phyloP scores from a whole-genome alignment of 1,140 invertebrate genomes.

The Caerostris darwini region DNA sequence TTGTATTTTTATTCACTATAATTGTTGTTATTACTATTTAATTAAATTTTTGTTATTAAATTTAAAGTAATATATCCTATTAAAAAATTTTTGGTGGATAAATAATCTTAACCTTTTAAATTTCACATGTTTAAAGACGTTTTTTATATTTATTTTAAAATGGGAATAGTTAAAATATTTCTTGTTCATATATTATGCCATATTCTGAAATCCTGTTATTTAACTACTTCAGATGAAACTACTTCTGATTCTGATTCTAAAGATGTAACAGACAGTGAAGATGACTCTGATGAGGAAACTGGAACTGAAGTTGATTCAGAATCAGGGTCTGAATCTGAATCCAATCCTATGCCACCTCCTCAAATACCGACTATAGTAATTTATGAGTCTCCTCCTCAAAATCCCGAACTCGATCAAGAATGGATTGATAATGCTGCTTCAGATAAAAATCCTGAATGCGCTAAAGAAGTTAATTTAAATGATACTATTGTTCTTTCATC shows the following conservation, averaged over 20 bases:
- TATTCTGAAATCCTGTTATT: too few relatives aligned
- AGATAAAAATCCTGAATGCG: slow-evolving; percentile 73
- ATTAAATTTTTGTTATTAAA: too few relatives aligned
- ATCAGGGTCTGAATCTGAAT: slow-evolving; percentile 86
- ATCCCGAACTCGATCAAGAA: slow-evolving; percentile 82
- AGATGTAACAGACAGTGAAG: slow-evolving; percentile 91
- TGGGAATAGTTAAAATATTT: too few relatives aligned
- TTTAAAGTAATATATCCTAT: too few relatives aligned
- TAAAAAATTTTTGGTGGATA: too few relatives aligned
- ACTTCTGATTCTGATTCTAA: slow-evolving; percentile 59
- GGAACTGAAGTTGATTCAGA: slow-evolving; percentile 92
- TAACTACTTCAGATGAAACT: slow-evolving; percentile 55
- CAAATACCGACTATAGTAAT: slow-evolving; percentile 82
- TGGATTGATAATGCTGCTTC: slow-evolving; percentile 86
- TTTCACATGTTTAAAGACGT: too few relatives aligned
- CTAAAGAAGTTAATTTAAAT: neutral
- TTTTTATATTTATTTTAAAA: too few relatives aligned
- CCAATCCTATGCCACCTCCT: slow-evolving; percentile 82
- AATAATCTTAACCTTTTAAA: too few relatives aligned
- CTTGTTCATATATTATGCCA: too few relatives aligned
- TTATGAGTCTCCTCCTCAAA: slow-evolving; percentile 80
- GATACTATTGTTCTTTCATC: slow-evolving; percentile 36
- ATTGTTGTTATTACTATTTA: too few relatives aligned
- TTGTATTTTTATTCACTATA: neutral
- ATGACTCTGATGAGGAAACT: slow-evolving; percentile 60